These are phyloP conservation scores for Peromyscus leucopus DNA, from an alignment of 2,113 vertebrate species.

Conservation along the genomic window DNA sequence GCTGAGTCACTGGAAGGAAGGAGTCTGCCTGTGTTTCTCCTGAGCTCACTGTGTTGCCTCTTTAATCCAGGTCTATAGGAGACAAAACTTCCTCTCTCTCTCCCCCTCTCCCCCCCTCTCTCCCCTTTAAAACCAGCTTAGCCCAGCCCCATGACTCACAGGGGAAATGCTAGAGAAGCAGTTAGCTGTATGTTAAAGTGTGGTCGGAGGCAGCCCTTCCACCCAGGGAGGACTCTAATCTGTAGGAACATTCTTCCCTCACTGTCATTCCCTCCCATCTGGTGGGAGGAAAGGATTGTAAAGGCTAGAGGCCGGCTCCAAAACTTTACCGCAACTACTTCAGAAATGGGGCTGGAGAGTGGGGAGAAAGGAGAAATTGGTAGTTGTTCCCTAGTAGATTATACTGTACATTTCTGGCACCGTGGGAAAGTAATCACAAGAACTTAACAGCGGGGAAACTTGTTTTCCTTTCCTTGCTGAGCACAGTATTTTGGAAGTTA, in stretches of 20 bases:
- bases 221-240: not conserved
- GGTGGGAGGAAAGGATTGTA: not conserved
- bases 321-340: not conserved
- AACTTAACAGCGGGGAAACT: not conserved
- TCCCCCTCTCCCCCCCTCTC: not conserved
- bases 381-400: not conserved
- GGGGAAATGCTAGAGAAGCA: constrained; percentile 76
- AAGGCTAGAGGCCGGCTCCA: not conserved
- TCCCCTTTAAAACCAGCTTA: constrained; percentile 78
- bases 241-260: not conserved
- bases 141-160: constrained; percentile 78
- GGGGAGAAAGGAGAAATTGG: not conserved
- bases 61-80: constrained; percentile 76
- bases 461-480: constrained; percentile 14
- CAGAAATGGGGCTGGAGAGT: not conserved
- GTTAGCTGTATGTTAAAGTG: constrained; percentile 44
- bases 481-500: not conserved
- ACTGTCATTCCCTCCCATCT: not conserved
- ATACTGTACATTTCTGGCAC: not conserved
- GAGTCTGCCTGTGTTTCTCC: constrained; percentile 3
- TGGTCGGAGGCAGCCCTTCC: constrained; percentile 46
- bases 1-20: no score
- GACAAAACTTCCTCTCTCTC: constrained; percentile 51
- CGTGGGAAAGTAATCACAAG: not conserved
- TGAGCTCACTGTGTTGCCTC: constrained; percentile 55